phyloP scores from a whole-genome alignment of 2,113 vertebrate species.

The Oncorhynchus keta region DNA sequence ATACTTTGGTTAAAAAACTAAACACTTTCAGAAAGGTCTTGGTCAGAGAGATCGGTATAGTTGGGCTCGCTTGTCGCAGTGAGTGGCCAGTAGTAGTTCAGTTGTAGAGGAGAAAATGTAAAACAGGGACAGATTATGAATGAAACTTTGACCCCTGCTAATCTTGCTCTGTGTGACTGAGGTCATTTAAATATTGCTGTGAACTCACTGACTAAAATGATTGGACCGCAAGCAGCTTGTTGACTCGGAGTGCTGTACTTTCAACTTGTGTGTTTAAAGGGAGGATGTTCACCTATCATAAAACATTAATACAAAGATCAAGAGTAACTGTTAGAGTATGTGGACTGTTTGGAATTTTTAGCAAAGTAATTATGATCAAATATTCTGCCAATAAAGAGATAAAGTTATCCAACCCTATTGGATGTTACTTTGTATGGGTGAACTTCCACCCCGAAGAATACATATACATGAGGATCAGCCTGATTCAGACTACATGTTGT shows the following conservation, averaged over 20 bases:
- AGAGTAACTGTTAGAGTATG: background rate
- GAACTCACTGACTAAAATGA: conserved; percentile 43
- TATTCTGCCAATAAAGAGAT: background rate
- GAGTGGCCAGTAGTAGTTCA: background rate
- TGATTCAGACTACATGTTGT: background rate
- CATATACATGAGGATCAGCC: background rate
- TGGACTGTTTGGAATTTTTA: background rate
- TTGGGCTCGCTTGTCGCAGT: background rate
- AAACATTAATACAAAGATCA: background rate
- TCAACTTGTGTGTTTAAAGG: conserved; percentile 46
- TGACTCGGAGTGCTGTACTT: conserved; percentile 41
- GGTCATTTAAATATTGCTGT: conserved; percentile 65
- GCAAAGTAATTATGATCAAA: background rate
- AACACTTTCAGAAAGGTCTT: background rate
- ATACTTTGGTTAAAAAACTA: background rate
- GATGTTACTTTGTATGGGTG: conserved; percentile 5
- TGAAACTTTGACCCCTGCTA: conserved; percentile 63
- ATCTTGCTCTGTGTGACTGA: conserved; percentile 50
- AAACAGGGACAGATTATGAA: conserved; percentile 49
- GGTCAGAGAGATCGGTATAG: background rate
- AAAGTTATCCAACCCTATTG: background rate
- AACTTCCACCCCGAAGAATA: background rate
- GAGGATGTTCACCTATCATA: conserved; percentile 32
- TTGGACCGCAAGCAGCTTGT: conserved; percentile 51
- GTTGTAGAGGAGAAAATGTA: conserved; percentile 18